Conservation (phyloP, 30 jellyfish, hydroid and myxozoan genomes). For the Catostylus mosaicus region DNA sequence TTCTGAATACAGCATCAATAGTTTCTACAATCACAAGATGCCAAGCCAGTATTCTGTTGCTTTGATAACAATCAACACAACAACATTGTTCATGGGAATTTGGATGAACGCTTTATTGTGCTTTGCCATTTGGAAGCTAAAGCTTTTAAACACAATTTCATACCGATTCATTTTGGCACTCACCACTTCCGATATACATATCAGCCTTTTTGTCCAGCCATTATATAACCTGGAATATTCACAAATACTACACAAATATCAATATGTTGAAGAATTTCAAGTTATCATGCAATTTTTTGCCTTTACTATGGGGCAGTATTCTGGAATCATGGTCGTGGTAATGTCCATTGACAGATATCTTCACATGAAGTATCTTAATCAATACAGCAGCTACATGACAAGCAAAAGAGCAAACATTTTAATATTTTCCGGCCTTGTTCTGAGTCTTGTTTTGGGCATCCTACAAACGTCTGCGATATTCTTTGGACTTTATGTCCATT, state of each 20-base stretch:
- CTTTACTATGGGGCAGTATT: neutral
- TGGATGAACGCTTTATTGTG: neutral
- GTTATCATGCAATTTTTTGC: neutral
- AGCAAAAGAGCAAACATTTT: neutral
- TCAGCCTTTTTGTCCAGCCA: neutral
- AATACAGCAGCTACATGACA: constrained; percentile 13
- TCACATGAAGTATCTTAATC: neutral
- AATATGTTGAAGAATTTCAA: neutral
- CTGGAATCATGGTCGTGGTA: neutral
- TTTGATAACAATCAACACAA: neutral
- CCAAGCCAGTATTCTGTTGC: neutral
- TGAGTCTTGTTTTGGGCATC: neutral
- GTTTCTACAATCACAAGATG: neutral
- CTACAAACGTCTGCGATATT: neutral
- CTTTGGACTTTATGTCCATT: constrained; percentile 1
- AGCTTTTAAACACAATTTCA: neutral
- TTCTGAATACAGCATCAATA: neutral
- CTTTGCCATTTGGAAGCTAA: neutral
- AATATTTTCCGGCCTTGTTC: neutral
- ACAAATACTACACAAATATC: neutral
- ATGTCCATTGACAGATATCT: neutral
- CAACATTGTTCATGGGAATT: neutral
- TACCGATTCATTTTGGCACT: neutral
- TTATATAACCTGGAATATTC: neutral
- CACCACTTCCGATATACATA: neutral